A percentile compares a stretch with the other conserved stretches of the same genome.
These are phyloP conservation scores for Parotocinclus haroldoi DNA, from an alignment of 2,797 vertebrate species.

Conservation along the genomic window DNA sequence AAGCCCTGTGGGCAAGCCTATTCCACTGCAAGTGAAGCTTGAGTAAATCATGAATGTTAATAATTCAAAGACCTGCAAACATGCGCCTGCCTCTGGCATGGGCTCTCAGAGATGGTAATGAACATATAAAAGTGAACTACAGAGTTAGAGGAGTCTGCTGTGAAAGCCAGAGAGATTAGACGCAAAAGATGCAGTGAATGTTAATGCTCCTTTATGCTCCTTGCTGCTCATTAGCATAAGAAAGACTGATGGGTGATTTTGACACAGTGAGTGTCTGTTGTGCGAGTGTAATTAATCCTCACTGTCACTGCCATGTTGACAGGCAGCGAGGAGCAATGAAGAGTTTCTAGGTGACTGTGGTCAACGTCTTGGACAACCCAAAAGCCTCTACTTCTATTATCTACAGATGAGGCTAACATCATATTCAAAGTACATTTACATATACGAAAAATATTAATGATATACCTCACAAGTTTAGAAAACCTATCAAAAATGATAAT, in stretches of 20 bases:
- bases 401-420: too few species aligned
- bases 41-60: conserved; percentile 34
- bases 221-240: conserved; percentile 21
- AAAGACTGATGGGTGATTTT: conserved; percentile 25
- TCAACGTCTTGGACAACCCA: conserved; percentile 1
- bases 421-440: too few species aligned
- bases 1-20: conserved; percentile 13
- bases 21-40: conserved; percentile 21
- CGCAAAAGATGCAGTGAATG: conserved; percentile 12
- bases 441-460: too few species aligned
- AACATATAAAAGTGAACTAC: conserved; percentile 15
- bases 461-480: too few species aligned
- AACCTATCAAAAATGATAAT: too few species aligned
- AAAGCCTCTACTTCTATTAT: too few species aligned
- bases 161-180: conserved; percentile 8
- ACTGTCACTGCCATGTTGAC: conserved; percentile 12
- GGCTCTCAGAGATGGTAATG: conserved; percentile 3
- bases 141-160: background rate
- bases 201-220: conserved; percentile 14
- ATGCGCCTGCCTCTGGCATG: conserved; percentile 7
- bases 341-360: conserved; percentile 23
- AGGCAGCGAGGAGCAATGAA: conserved; percentile 17
- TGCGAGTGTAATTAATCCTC: conserved; percentile 28
- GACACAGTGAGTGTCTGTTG: conserved; percentile 5
- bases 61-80: conserved; percentile 34